Percentiles rank a stretch among this genome's conserved stretches.
Evolutionary conservation across 2,888 invertebrate species (phyloP).

Genomic region (Strigamia crassipes): DNA sequence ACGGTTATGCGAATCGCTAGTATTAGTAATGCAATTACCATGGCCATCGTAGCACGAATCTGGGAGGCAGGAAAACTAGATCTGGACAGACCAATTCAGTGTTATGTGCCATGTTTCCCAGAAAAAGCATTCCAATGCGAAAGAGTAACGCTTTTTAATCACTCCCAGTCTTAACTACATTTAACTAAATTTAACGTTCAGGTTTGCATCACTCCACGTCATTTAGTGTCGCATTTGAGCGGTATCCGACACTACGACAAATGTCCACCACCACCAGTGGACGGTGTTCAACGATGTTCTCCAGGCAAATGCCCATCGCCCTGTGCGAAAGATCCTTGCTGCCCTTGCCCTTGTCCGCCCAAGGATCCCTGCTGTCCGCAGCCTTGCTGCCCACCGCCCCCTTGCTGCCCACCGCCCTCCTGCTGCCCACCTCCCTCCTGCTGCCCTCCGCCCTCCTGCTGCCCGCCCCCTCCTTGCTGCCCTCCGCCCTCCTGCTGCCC

Average conservation of each 20-base stretch:
- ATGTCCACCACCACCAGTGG: conserved; percentile 13
- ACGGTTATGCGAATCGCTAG: conserved; percentile 66
- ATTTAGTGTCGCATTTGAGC: conserved; percentile 63
- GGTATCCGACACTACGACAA: conserved; percentile 65
- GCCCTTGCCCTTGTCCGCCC: not conserved
- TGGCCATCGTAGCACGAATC: conserved; percentile 62
- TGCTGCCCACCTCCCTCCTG: not conserved
- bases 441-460: conserved; percentile 5
- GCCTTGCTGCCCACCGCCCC: not conserved
- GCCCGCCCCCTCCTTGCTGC: not conserved
- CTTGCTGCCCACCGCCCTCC: not conserved
- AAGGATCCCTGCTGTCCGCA: not conserved
- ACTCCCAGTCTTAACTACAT: not conserved
- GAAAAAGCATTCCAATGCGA: conserved; percentile 61
- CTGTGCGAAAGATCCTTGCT: not conserved
- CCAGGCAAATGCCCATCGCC: not conserved
- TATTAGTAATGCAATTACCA: conserved; percentile 66
- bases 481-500: not conserved
- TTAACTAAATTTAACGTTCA: conserved; percentile 49
- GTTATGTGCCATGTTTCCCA: conserved; percentile 64
- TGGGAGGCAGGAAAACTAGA: conserved; percentile 63
- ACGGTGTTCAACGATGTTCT: not conserved
- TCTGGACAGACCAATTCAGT: conserved; percentile 63
- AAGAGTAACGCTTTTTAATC: conserved; percentile 55
- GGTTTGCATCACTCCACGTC: conserved; percentile 63